Base-by-base conservation (phyloP, 2,113 vertebrate genomes). In the Mus musculus region DNA sequence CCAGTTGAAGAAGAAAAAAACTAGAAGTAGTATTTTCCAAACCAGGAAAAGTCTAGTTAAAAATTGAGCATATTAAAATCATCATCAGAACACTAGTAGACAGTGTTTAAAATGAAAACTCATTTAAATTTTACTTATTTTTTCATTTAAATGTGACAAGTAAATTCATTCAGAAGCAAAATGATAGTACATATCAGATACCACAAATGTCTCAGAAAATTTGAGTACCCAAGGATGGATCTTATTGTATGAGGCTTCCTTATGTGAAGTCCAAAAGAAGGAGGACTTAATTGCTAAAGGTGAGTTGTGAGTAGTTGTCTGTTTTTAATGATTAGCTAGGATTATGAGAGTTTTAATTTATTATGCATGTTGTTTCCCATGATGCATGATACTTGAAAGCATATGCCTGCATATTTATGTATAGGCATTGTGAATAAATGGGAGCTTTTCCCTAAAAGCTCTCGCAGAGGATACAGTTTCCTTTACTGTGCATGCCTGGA, bases 1-100 rank as follows among this genome's bases (percentile, higher is more conserved):
- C 19, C 52, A 49, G 89, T 76, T 69, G 36, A 84, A 81, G 86
- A 4, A 94, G 22, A 4, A 89, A 96, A 96, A 95, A 95, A 90
- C 19, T 80, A 89, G 19, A 85, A 91, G 0, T 67, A 82, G 91
- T 42, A 42, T 42, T 42, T 49, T 96, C 36, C 30, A 81, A 94
- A 94, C 63, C 14, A 93, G 30, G 33, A 11, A 90, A 46, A 75
- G 16, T 76, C 73, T 89, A 91, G 71, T 88, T 90, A 84, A 77
- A 95, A 67, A 72, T 82, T 24, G 77, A 2, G 0, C 76, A 71
- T 13, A 75, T 71, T 72, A 42, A 65, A 75, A 91, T 65, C 7
- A 76, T 22, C 26, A 65, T 59, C 39, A 92, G 8, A 92, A 59
- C 13, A 94, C 52, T 90, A 78, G 76, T n/a, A 85, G 14, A 59